Evolutionary conservation across 2,888 invertebrate species (phyloP).

Genomic region (Latrodectus elegans): DNA sequence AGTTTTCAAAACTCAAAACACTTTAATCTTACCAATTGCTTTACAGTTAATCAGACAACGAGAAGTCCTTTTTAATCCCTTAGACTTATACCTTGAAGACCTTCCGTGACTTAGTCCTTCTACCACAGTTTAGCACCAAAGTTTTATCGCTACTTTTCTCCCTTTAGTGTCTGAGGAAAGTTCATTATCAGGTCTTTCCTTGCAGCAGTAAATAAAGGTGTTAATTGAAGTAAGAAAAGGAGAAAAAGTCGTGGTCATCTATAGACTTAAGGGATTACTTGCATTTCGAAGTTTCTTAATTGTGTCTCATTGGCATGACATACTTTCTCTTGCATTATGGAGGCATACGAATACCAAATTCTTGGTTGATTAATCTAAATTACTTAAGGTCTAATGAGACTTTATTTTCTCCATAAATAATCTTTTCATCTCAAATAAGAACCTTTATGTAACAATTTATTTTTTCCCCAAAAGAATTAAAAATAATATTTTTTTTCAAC

Average conservation of each 20-base stretch:
- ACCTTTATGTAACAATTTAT: no score
- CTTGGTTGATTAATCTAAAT: no score
- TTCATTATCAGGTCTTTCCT: conserved; percentile 58
- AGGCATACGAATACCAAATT: no score
- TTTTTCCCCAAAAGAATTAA: no score
- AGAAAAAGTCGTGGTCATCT: conserved; percentile 37
- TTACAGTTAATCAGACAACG: conserved; percentile 24
- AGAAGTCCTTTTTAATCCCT: conserved; percentile 53
- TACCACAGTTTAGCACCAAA: conserved; percentile 53
- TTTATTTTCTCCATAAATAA: no score
- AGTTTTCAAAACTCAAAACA: conserved; percentile 47
- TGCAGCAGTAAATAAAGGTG: conserved; percentile 50
- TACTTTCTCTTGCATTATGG: no score
- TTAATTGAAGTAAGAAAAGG: conserved; percentile 55
- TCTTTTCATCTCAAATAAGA: no score
- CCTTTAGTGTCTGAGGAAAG: conserved; percentile 63
- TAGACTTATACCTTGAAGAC: conserved; percentile 49
- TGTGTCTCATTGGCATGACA: neutral
- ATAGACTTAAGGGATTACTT: conserved; percentile 46
- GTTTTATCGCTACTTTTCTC: conserved; percentile 61
- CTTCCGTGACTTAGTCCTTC: conserved; percentile 16
- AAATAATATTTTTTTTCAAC: no score
- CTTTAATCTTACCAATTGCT: conserved; percentile 42
- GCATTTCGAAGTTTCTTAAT: conserved; percentile 39
- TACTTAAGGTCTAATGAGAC: no score